A percentile compares a stretch with the other conserved stretches of the same genome.
Conservation (phyloP, 1,140 invertebrate genomes). For the Augochlora pura region DNA sequence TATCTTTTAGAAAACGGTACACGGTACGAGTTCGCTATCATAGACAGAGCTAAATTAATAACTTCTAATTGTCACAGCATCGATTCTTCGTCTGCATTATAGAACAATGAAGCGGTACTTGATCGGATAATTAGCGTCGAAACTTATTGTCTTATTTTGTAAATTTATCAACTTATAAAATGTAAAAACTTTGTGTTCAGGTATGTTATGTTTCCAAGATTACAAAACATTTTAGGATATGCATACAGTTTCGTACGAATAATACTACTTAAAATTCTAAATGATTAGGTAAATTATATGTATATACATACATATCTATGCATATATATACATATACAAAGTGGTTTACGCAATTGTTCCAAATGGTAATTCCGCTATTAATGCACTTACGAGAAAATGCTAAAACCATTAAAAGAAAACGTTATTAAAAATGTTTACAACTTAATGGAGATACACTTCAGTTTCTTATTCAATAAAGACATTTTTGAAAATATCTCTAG, state of each 20-base stretch:
- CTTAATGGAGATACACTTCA: too few relatives aligned
- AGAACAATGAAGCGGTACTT: conserved; percentile 3
- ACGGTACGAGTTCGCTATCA: not conserved
- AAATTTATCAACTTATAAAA: conserved; percentile 40
- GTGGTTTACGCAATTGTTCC: too few relatives aligned
- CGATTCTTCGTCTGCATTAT: not conserved
- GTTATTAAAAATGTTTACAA: too few relatives aligned
- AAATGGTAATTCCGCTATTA: too few relatives aligned
- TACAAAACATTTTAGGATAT: conserved; percentile 28
- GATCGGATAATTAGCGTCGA: not conserved
- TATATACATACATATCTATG: too few relatives aligned
- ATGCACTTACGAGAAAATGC: too few relatives aligned
- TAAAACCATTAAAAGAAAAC: too few relatives aligned
- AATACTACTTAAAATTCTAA: conserved; percentile 16
- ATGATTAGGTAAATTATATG: conserved; percentile 13
- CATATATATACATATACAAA: not conserved
- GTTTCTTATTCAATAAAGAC: too few relatives aligned
- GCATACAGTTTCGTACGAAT: conserved; percentile 16
- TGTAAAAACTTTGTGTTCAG: conserved; percentile 8
- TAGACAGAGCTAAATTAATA: not conserved
- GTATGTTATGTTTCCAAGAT: not conserved
- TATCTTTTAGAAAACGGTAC: conserved; percentile 9
- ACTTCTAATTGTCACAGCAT: not conserved
- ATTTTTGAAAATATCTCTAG: too few relatives aligned
- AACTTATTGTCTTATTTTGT: conserved; percentile 37